Evolutionary conservation across 2,888 invertebrate species (phyloP).

Genomic region (Pyralis farinalis): DNA sequence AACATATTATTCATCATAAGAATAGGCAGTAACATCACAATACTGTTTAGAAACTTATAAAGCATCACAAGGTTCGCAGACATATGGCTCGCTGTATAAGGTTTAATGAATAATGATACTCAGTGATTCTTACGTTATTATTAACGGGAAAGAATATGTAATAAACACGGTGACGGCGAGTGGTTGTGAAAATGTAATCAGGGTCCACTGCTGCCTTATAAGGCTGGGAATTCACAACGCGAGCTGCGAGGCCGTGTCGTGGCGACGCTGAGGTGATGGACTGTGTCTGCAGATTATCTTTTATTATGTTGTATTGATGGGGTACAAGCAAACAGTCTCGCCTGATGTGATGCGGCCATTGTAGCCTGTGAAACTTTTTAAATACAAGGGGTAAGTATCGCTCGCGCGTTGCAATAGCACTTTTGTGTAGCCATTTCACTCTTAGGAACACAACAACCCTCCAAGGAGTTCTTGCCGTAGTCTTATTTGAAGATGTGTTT

Average conservation of each 20-base stretch:
- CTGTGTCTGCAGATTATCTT: slow-evolving; percentile 8
- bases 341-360: no score
- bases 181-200: slow-evolving; percentile 35
- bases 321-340: no score
- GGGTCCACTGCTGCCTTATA: slow-evolving; percentile 50
- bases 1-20: background rate
- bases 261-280: slow-evolving; percentile 24
- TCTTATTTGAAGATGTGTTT: no score
- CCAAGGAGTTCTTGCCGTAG: no score
- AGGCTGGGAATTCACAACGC: slow-evolving; percentile 31
- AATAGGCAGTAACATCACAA: slow-evolving; percentile 2
- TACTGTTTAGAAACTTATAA: slow-evolving; percentile 1
- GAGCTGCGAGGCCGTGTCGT: slow-evolving; percentile 30
- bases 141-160: slow-evolving; percentile 8
- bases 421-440: no score
- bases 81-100: slow-evolving; percentile 4
- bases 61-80: slow-evolving; percentile 5
- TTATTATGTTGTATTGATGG: no score
- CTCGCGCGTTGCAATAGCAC: no score
- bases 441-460: no score
- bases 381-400: no score
- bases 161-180: slow-evolving; percentile 13
- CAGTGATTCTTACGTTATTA: background rate
- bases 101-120: background rate
- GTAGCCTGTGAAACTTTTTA: no score